A percentile compares a stretch with the other conserved stretches of the same genome.
These are phyloP conservation scores for Liposcelis brunnea DNA, from an alignment of 2,888 invertebrate genomes.

Conservation along the genomic window DNA sequence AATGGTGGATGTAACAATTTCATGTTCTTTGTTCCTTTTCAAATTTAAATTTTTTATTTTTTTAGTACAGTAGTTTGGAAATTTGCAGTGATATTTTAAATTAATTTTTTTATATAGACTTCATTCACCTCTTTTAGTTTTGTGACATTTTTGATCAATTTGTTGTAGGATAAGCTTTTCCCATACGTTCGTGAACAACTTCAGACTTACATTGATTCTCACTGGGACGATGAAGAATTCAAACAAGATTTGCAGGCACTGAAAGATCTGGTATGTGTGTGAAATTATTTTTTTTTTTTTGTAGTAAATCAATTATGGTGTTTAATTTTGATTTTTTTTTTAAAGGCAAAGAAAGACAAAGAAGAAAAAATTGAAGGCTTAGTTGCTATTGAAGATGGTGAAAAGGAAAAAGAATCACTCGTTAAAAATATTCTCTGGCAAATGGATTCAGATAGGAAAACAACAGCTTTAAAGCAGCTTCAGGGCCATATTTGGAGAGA, in stretches of 20 bases:
- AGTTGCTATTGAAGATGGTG: constrained; percentile 34
- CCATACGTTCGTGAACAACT: constrained; percentile 59
- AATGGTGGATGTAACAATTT: too few species aligned
- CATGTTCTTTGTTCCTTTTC: too few species aligned
- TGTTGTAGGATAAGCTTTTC: constrained; percentile 52
- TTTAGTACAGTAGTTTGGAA: too few species aligned
- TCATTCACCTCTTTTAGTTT: neutral
- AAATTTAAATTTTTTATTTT: too few species aligned
- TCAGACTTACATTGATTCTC: constrained; percentile 45
- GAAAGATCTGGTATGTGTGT: constrained; percentile 35
- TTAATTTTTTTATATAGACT: too few species aligned
- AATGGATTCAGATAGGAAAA: constrained; percentile 66
- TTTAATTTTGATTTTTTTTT: constrained; percentile 7
- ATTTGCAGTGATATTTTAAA: too few species aligned
- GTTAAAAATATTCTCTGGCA: constrained; percentile 59
- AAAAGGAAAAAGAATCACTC: constrained; percentile 41
- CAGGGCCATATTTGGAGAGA: constrained; percentile 81
- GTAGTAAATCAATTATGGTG: neutral
- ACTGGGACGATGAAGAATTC: constrained; percentile 52
- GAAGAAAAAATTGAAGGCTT: constrained; percentile 39
- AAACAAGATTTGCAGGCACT: constrained; percentile 48
- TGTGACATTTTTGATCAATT: neutral
- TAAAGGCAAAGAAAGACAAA: constrained; percentile 34
- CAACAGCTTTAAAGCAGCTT: constrained; percentile 63
- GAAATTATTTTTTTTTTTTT: neutral